Evolutionary conservation across 1,140 invertebrate species (phyloP).

Genomic region (Ceratosolen solmsi): DNA sequence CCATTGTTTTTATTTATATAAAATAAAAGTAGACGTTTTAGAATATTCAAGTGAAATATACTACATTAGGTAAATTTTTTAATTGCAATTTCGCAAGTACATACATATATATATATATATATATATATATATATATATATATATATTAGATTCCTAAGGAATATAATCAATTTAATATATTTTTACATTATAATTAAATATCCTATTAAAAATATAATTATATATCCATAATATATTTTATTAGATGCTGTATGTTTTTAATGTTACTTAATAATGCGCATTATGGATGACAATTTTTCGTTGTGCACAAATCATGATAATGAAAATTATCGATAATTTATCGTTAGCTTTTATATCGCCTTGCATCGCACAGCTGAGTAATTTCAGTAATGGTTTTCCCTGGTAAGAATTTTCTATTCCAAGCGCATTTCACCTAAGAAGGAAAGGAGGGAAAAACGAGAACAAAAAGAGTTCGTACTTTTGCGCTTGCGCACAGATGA

Average conservation of each 20-base stretch:
- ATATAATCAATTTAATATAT: too few species aligned
- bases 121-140: too few species aligned
- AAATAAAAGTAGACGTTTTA: too few species aligned
- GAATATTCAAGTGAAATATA: too few species aligned
- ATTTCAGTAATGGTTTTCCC: slow-evolving; percentile 53
- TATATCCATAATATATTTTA: slow-evolving; percentile 4
- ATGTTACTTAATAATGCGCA: slow-evolving; percentile 7
- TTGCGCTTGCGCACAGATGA: slow-evolving; percentile 30
- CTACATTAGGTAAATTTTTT: too few species aligned
- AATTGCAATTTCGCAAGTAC: too few species aligned
- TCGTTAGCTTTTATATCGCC: slow-evolving; percentile 45
- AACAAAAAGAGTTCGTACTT: slow-evolving; percentile 41
- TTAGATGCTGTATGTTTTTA: slow-evolving; percentile 25
- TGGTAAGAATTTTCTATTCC: slow-evolving; percentile 52
- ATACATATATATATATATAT: too few species aligned
- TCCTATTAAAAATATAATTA: too few species aligned
- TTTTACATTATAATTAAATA: too few species aligned
- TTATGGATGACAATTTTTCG: slow-evolving; percentile 10
- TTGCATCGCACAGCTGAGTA: slow-evolving; percentile 30
- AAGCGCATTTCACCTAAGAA: slow-evolving; percentile 43
- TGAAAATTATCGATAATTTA: slow-evolving; percentile 51
- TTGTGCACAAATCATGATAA: slow-evolving; percentile 39
- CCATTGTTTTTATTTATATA: too few species aligned
- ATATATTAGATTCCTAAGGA: too few species aligned
- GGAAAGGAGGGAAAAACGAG: slow-evolving; percentile 18